Evolutionary conservation across 2,113 vertebrate genomes (phyloP), one percentile per base, ranked within the genome.

Genomic region (Trinectes maculatus): DNA sequence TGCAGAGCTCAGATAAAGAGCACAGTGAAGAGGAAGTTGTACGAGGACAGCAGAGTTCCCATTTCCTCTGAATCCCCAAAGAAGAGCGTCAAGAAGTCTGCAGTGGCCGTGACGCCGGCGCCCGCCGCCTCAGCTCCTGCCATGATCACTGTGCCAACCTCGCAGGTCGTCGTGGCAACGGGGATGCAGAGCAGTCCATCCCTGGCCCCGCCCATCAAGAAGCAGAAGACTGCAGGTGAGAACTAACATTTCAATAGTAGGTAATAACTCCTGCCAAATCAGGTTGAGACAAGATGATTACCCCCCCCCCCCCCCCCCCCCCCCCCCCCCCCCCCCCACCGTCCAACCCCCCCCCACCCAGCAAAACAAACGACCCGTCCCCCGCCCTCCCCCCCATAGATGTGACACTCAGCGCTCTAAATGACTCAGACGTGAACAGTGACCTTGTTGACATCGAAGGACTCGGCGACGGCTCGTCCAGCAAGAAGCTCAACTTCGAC

Each of bases 391-490:
- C 24, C 12, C 9, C 22, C 9, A 4, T 84, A 95, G 96, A 97
- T 48, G 94, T 96, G 82, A 96, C 95, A 0, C 93, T 96, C 47
- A 96, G 95, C 42, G 95, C 95, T 15, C 90, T 96, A 19, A 96
- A 96, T 1, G 95, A 97, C 89, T 94, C 95, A 0, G 96, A 96
- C 3, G 93, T 94, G 59, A 95, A 95, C 92, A 95, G 95, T n/a
- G 96, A 97, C 87, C 87, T 97, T 67, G 95, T 95, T 75, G 96
- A 96, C 87, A 95, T 96, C 13, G 95, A 96, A 75, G 95, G 95
- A 31, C 90, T 95, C 25, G 95, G 93, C 1, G 95, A 96, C 24
- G 87, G 91, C 3, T 93, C 95, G n/a, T 87, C 92, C 13, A 91
- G 75, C 75, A 96, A 96, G 89, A 97, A 96, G 67, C 92, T 94